Evolutionary conservation across 2,797 vertebrate species (phyloP), one percentile per base, ranked within the genome.

Genomic region (Oryzias sinensis): DNA sequence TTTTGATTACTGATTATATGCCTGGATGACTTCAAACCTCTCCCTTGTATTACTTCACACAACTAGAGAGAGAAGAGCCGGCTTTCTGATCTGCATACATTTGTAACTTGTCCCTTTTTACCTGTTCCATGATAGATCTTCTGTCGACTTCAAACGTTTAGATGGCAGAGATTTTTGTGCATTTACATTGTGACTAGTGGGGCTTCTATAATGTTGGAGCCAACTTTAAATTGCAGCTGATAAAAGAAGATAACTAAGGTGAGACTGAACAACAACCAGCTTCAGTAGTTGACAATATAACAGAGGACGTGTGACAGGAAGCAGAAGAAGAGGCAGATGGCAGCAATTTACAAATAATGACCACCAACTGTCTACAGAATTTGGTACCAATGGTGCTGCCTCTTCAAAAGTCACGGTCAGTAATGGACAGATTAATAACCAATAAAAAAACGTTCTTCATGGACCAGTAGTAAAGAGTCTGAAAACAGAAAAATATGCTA

Each of bases 1-100:
- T 78, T 76, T 81, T 78, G 80, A 86, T 76, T 79, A 78, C 80
- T 78, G 82, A 86, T 85, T 80, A 86, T 81, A 75, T 63, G 77
- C 80, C 80, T 72, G 76, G 72, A 81, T 80, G 78, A 72, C 72
- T 85, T 81, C 69, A 71, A 62, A 68, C 56, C 64, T 71, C 69
- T 72, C 18, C 56, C 48, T 70, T 56, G 64, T 53, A 64, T 76
- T 64, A 56, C 56, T 67, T 61, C 62, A 66, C 45, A 76, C 59
- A 62, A 53, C 56, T 76, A n/a, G 53, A 56, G 49, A 56, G 49
- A 33, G 29, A 51, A 63, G 29, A 65, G 56, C 54, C 65, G 14
- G 41, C 56, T 43, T 45, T 63, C 73, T 56, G 43, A 53, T 20
- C 20, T 25, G 44, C 15, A 14, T 49, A 17, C 24, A 53, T 68